phyloP scores from a whole-genome alignment of 2,888 invertebrate genomes.

The Rugalucina vietnamica region DNA sequence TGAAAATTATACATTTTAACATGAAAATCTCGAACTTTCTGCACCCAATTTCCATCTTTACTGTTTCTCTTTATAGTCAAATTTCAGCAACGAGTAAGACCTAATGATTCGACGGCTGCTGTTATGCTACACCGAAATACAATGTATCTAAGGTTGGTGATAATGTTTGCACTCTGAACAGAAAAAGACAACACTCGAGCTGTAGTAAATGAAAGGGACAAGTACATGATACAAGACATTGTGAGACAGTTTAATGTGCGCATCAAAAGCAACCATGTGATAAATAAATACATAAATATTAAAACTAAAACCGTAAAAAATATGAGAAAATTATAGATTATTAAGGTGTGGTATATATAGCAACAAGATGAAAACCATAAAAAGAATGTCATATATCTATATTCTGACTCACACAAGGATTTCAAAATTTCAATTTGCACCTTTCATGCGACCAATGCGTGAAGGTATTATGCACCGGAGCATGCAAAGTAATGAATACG shows the following conservation, averaged over 20 bases:
- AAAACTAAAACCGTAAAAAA: neutral
- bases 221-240: neutral
- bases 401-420: neutral
- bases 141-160: too few species aligned
- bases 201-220: too few species aligned
- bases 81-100: too few species aligned
- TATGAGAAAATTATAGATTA: neutral
- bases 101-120: too few species aligned
- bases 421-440: neutral
- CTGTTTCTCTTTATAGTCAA: too few species aligned
- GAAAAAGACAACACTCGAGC: too few species aligned
- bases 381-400: neutral
- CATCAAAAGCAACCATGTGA: conserved; percentile 8
- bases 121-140: too few species aligned
- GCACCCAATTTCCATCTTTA: too few species aligned
- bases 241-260: neutral
- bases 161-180: too few species aligned
- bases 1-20: too few species aligned
- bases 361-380: conserved; percentile 1
- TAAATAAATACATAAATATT: conserved; percentile 9
- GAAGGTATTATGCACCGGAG: neutral
- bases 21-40: too few species aligned
- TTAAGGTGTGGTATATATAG: neutral
- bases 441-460: neutral
- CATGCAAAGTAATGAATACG: neutral